A percentile compares a stretch with the other conserved stretches of the same genome.
phyloP scores from a whole-genome alignment of 2,797 vertebrate genomes.

The Sciurus vulgaris region DNA sequence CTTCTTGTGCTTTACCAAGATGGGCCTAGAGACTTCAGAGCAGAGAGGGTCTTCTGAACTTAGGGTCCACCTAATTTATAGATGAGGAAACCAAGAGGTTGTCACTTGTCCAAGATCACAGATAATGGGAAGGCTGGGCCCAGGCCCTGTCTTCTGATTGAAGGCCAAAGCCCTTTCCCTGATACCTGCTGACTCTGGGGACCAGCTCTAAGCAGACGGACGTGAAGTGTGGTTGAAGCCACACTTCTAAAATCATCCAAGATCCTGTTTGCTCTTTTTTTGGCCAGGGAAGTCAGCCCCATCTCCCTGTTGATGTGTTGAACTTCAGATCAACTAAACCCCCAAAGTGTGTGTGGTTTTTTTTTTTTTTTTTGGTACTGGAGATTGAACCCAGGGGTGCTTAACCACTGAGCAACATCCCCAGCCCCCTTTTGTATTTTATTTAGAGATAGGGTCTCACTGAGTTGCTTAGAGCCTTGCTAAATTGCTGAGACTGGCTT shows the following conservation, averaged over 20 bases:
- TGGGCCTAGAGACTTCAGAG: background rate
- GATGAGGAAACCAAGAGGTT: background rate
- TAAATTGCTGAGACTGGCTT: too few species aligned
- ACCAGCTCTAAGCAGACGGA: background rate
- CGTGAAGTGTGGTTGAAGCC: background rate
- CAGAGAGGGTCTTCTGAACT: constrained; percentile 2
- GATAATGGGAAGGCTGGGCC: background rate
- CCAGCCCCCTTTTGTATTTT: too few species aligned
- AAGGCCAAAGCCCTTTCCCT: background rate
- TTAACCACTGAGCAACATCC: too few species aligned
- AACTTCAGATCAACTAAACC: background rate
- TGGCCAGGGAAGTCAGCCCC: background rate
- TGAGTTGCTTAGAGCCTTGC: too few species aligned
- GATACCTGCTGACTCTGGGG: background rate
- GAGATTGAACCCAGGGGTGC: too few species aligned
- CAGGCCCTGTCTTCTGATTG: background rate
- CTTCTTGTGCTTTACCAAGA: background rate
- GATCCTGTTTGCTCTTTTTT: background rate
- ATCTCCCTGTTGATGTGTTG: background rate
- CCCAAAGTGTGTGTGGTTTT: background rate
- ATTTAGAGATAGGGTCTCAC: too few species aligned
- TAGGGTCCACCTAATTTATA: constrained; percentile 9
- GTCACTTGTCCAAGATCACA: background rate
- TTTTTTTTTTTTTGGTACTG: background rate
- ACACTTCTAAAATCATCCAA: background rate